Evolutionary conservation across 2,797 vertebrate genomes (phyloP).

Genomic region (Acridotheres tristis): DNA sequence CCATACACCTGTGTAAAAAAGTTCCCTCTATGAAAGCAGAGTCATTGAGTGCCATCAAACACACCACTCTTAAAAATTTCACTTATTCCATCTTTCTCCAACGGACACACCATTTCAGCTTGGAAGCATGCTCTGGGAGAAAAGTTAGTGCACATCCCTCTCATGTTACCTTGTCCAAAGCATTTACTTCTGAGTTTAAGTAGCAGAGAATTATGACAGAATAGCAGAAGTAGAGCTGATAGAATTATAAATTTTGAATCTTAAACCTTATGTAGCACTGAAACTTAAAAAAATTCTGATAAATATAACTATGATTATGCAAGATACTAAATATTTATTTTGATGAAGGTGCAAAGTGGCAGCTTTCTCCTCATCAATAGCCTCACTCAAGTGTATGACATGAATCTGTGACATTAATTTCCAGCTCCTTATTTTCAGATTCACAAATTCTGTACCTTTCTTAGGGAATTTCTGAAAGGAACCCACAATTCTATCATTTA

Average conservation of each 20-base stretch:
- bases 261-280: not conserved
- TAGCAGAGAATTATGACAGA: not conserved
- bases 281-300: not conserved
- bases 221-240: not conserved
- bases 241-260: not conserved
- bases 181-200: not conserved
- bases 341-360: not conserved
- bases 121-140: not conserved
- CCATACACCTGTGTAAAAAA: not conserved
- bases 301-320: not conserved
- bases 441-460: not conserved
- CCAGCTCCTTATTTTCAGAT: not conserved
- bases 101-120: not conserved
- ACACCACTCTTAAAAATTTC: not conserved
- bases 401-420: not conserved
- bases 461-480: not conserved
- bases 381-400: not conserved
- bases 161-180: fast-evolving
- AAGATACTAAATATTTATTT: not conserved
- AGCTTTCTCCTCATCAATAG: not conserved
- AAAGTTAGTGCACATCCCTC: not conserved
- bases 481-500: not conserved
- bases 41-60: not conserved
- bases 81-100: not conserved
- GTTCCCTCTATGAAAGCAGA: not conserved